A percentile compares a stretch with the other conserved stretches of the same genome.
These are phyloP conservation scores for Drosophila koepferae DNA, from an alignment of 2,888 invertebrate genomes.

Conservation along the genomic window DNA sequence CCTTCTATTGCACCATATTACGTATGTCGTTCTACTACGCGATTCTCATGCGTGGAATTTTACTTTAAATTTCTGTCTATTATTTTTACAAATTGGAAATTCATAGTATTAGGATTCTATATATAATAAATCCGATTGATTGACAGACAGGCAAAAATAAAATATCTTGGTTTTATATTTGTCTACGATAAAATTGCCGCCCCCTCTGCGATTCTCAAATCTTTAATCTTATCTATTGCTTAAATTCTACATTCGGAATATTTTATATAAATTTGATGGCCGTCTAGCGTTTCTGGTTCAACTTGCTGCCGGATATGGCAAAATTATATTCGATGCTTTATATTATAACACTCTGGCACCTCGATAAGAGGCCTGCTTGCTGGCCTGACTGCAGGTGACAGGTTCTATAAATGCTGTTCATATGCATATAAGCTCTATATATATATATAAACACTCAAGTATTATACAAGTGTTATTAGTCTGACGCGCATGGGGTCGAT, in stretches of 20 bases:
- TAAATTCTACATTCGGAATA: not conserved
- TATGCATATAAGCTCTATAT: constrained; percentile 9
- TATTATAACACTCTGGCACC: constrained; percentile 1
- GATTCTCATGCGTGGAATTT: too few relatives aligned
- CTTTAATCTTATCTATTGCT: constrained; percentile 3
- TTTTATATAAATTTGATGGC: not conserved
- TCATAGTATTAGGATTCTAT: too few relatives aligned
- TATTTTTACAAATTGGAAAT: too few relatives aligned
- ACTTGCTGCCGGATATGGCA: constrained; percentile 65
- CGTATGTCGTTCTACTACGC: too few relatives aligned
- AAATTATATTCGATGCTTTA: constrained; percentile 44
- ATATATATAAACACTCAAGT: not conserved
- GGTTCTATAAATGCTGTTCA: constrained; percentile 7
- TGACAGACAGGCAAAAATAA: not conserved
- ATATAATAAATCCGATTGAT: not conserved
- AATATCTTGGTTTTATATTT: not conserved
- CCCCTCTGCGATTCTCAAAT: constrained; percentile 2
- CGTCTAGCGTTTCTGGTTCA: constrained; percentile 21
- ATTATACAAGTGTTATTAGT: not conserved
- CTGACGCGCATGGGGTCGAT: constrained; percentile 6
- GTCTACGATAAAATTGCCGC: not conserved
- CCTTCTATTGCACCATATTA: too few relatives aligned
- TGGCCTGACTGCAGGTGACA: constrained; percentile 28
- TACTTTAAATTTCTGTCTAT: too few relatives aligned
- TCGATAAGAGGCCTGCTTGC: constrained; percentile 30